Evolutionary conservation across 2,797 vertebrate genomes (phyloP).

Genomic region (Neomorphus geoffroyi): DNA sequence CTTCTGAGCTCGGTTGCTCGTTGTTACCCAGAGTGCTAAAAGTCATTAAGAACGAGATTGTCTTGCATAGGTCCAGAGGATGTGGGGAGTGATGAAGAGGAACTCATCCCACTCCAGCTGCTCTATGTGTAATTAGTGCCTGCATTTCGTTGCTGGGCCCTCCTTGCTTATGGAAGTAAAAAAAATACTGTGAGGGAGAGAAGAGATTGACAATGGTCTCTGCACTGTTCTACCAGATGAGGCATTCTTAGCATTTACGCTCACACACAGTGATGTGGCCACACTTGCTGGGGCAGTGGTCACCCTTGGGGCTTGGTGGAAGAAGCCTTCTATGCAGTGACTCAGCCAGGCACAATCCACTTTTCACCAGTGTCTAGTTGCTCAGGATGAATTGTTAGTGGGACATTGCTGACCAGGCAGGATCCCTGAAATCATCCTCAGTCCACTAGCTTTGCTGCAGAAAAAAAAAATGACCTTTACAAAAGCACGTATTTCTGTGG

Average conservation of each 20-base stretch:
- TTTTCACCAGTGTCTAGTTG: not conserved
- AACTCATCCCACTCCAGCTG: not conserved
- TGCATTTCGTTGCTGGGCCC: not conserved
- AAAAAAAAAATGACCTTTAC: not conserved
- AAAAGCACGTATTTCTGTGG: not conserved
- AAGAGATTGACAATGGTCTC: not conserved
- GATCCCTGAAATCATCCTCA: not conserved
- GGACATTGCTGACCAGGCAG: not conserved
- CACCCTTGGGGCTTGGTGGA: not conserved
- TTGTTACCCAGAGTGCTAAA: not conserved
- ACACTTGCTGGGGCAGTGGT: accelerated
- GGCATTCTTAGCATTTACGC: accelerated
- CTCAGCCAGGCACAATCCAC: not conserved
- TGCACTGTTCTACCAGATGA: not conserved
- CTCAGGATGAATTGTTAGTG: not conserved
- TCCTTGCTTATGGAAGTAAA: not conserved
- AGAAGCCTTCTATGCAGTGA: not conserved
- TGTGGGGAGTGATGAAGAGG: not conserved
- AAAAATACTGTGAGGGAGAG: not conserved
- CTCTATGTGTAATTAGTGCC: not conserved
- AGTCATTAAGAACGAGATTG: not conserved
- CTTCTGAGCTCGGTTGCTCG: accelerated
- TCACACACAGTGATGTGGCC: not conserved
- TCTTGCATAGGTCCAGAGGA: not conserved
- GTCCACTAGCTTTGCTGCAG: not conserved